A percentile compares a stretch with the other conserved stretches of the same genome.
Evolutionary conservation across 1,140 invertebrate genomes (phyloP).

Genomic region (Himalopsyche phryganea): DNA sequence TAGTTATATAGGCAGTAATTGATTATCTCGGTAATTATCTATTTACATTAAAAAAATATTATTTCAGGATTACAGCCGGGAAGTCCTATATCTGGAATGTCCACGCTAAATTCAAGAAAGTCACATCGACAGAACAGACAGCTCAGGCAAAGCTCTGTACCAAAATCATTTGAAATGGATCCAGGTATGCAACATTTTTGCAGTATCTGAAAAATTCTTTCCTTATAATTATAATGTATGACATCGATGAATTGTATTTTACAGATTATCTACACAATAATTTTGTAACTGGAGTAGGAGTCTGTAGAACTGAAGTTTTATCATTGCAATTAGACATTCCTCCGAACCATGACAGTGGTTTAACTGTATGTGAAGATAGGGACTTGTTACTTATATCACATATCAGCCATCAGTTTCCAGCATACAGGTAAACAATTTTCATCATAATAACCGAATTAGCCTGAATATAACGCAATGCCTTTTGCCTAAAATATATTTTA

Average conservation of each 20-base stretch:
- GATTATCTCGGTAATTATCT: no score
- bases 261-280: conserved; percentile 44
- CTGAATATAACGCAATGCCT: no score
- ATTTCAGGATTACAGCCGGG: conserved; percentile 34
- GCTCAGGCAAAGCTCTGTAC: conserved; percentile 54
- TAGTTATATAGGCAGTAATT: no score
- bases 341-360: conserved; percentile 49
- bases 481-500: no score
- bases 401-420: conserved; percentile 66
- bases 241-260: no score
- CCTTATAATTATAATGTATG: no score
- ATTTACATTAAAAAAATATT: conserved; percentile 3
- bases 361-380: conserved; percentile 46
- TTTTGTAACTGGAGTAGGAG: conserved; percentile 44
- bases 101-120: conserved; percentile 56
- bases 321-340: conserved; percentile 61
- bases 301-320: conserved; percentile 66
- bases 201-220: no score
- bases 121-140: conserved; percentile 47
- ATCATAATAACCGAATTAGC: no score
- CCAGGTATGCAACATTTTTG: conserved; percentile 31
- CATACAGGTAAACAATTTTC: conserved; percentile 61
- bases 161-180: conserved; percentile 47
- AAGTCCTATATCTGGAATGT: conserved; percentile 56
- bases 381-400: conserved; percentile 57